These are phyloP conservation scores for Glyphotaelius pellucidus DNA, from an alignment of 2,888 invertebrate species.

Conservation along the genomic window DNA sequence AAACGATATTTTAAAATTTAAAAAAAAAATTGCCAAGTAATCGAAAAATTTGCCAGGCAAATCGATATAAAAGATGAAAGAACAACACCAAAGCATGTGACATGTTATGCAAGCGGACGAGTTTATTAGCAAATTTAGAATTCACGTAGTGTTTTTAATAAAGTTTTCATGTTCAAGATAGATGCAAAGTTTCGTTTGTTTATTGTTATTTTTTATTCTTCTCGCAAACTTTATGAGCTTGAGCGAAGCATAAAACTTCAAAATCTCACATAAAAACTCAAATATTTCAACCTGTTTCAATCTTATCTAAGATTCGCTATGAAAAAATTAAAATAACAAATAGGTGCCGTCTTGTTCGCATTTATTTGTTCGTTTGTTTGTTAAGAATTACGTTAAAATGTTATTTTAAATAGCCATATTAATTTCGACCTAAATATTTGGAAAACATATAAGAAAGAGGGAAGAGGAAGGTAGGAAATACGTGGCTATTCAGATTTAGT, in stretches of 20 bases:
- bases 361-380: neutral
- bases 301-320: neutral
- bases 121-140: neutral
- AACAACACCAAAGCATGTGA: neutral
- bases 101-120: neutral
- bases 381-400: neutral
- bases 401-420: too few relatives aligned
- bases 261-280: neutral
- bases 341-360: neutral
- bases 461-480: too few relatives aligned
- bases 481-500: too few relatives aligned
- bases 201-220: neutral
- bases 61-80: neutral
- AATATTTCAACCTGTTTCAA: neutral
- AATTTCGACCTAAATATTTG: too few relatives aligned
- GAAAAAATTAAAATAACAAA: neutral
- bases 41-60: neutral
- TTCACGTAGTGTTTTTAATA: neutral
- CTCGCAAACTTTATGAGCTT: neutral
- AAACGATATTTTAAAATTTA: too few relatives aligned
- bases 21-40: neutral
- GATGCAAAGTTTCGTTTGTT: neutral
- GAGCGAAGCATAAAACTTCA: neutral
- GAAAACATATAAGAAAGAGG: too few relatives aligned
- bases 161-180: neutral